These are phyloP conservation scores for Arctopsyche grandis DNA, from an alignment of 1,140 invertebrate species.

Conservation along the genomic window DNA sequence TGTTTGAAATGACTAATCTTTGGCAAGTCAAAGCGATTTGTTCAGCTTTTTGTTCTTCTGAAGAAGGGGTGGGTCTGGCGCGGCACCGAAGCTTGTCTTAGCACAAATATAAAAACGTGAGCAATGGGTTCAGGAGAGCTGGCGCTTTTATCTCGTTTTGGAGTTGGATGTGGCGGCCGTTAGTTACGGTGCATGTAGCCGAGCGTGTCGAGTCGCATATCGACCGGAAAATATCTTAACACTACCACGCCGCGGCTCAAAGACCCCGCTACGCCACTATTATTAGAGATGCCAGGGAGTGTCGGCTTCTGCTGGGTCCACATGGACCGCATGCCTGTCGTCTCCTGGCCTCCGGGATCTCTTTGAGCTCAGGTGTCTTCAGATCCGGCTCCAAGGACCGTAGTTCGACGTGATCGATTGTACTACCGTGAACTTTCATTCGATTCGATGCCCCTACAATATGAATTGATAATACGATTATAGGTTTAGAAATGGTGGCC, in stretches of 20 bases:
- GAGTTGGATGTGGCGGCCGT: slow-evolving; percentile 26
- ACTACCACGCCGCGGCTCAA: slow-evolving; percentile 21
- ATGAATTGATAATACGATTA: no score
- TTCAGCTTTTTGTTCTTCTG: no score
- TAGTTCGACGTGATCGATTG: no score
- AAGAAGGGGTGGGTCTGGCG: no score
- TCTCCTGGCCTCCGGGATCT: background rate
- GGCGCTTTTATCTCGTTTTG: slow-evolving; percentile 34
- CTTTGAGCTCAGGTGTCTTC: background rate
- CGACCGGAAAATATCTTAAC: slow-evolving; percentile 44
- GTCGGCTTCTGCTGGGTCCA: background rate
- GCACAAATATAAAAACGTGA: no score
- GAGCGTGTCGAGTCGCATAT: slow-evolving; percentile 30
- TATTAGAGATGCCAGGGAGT: slow-evolving; percentile 1
- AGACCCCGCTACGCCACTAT: background rate
- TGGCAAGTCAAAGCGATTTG: no score
- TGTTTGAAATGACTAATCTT: no score
- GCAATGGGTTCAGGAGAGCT: background rate
- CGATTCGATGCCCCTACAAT: no score
- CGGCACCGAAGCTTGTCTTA: no score
- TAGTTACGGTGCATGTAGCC: slow-evolving; percentile 22
- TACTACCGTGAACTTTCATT: no score
- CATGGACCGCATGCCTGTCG: background rate
- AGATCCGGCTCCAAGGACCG: no score
- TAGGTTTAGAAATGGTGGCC: no score